Evolutionary conservation across 2,888 invertebrate species (phyloP).

Genomic region (Parnassius apollo): DNA sequence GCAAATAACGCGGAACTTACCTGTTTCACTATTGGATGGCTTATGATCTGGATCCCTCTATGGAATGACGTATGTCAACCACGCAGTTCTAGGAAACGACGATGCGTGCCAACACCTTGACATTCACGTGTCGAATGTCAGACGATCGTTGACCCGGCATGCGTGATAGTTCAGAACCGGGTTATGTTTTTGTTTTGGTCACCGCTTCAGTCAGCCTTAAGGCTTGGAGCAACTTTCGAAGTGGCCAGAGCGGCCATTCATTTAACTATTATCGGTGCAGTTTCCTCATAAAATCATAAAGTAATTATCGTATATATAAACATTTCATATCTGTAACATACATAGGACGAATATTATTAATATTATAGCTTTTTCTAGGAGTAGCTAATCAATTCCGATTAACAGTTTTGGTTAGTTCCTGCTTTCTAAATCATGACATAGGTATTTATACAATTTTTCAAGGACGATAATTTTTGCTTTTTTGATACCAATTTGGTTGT

Average conservation of each 20-base stretch:
- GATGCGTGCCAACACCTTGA: slow-evolving; percentile 58
- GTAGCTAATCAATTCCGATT: no score
- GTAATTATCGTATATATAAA: no score
- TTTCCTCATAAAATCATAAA: slow-evolving; percentile 13
- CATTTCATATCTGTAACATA: no score
- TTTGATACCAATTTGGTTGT: no score
- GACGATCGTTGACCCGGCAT: slow-evolving; percentile 57
- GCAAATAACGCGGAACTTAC: slow-evolving; percentile 28
- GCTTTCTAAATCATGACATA: no score
- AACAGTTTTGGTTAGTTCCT: no score
- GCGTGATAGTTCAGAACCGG: slow-evolving; percentile 59
- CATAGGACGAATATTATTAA: no score
- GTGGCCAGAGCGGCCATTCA: slow-evolving; percentile 25
- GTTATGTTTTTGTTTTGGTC: slow-evolving; percentile 37
- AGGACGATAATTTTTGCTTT: no score
- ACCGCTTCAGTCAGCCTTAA: slow-evolving; percentile 28
- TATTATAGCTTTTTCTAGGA: no score
- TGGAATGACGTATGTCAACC: slow-evolving; percentile 26
- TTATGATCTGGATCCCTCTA: slow-evolving; percentile 31
- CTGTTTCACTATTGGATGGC: slow-evolving; percentile 28
- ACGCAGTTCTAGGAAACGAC: slow-evolving; percentile 24
- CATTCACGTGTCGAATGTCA: slow-evolving; percentile 80
- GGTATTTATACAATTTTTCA: no score
- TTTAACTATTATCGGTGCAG: slow-evolving; percentile 23
- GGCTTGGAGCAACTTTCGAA: slow-evolving; percentile 36